phyloP scores from a whole-genome alignment of 1,140 invertebrate species.

The Agrypnia vestita region DNA sequence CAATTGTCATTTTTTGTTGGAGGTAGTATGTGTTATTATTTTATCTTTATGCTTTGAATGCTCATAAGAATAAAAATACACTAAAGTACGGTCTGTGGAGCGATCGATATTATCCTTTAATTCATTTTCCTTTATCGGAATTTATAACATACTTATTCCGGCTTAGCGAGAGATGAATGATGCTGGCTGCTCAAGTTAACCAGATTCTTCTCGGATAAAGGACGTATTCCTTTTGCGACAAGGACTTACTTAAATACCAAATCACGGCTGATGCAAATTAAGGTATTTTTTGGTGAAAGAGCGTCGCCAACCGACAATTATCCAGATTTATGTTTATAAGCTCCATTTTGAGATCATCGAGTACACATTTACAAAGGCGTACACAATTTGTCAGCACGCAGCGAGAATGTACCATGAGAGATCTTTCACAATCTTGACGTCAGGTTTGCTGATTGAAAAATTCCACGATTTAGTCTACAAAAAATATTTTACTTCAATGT shows the following conservation, averaged over 20 bases:
- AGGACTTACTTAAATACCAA: constrained; percentile 1
- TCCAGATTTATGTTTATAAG: constrained; percentile 43
- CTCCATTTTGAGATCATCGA: neutral
- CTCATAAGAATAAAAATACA: too few relatives aligned
- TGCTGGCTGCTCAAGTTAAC: neutral
- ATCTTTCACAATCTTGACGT: too few relatives aligned
- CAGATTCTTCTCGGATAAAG: constrained; percentile 13
- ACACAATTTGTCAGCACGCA: neutral
- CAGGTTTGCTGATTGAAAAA: too few relatives aligned
- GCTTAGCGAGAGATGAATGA: constrained; percentile 8
- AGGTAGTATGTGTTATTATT: too few relatives aligned
- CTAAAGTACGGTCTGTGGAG: too few relatives aligned
- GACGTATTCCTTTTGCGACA: neutral
- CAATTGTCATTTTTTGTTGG: too few relatives aligned
- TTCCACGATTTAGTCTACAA: too few relatives aligned
- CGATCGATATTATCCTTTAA: too few relatives aligned
- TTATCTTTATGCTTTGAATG: too few relatives aligned
- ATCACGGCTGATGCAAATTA: constrained; percentile 28
- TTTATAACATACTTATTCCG: constrained; percentile 14
- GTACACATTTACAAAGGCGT: neutral
- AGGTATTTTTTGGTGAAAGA: constrained; percentile 25
- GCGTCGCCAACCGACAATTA: constrained; percentile 12
- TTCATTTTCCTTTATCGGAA: neutral
- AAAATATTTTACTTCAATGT: too few relatives aligned
- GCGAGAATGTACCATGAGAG: too few relatives aligned